Evolutionary conservation across 1,140 invertebrate species (phyloP).

Genomic region (Catajapyx aquilonaris): DNA sequence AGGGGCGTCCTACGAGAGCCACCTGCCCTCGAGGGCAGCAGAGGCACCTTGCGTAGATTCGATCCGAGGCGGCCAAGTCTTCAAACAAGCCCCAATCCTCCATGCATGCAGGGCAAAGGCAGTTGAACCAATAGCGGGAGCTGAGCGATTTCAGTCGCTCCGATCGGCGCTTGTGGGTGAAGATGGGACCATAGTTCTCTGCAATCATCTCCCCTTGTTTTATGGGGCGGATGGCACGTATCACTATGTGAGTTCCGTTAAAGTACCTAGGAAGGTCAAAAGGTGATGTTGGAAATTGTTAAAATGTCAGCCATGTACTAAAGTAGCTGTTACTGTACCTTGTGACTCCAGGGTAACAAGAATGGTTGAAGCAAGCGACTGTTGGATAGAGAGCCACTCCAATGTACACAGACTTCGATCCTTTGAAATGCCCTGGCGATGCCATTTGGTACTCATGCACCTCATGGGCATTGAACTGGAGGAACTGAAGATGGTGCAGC

Average conservation of each 20-base stretch:
- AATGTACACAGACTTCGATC: conserved; percentile 34
- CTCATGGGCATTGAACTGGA: conserved; percentile 80
- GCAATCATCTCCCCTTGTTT: conserved; percentile 38
- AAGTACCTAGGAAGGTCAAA: conserved; percentile 36
- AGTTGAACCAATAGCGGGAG: conserved; percentile 60
- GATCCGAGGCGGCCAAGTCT: conserved; percentile 27
- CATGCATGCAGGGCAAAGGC: conserved; percentile 45
- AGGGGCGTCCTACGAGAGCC: neutral
- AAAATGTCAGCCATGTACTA: neutral
- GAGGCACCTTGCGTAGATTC: neutral
- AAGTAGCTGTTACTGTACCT: conserved; percentile 23
- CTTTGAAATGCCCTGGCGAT: conserved; percentile 23
- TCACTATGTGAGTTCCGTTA: conserved; percentile 43
- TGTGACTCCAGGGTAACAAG: conserved; percentile 59
- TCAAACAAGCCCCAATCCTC: conserved; percentile 53
- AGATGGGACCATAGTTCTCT: conserved; percentile 73
- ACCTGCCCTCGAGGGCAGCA: neutral
- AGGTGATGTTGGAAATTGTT: neutral
- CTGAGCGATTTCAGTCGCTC: conserved; percentile 39
- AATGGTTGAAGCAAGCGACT: conserved; percentile 68
- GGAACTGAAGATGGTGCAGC: conserved; percentile 47
- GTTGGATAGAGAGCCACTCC: conserved; percentile 61
- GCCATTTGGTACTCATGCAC: conserved; percentile 46
- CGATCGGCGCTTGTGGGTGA: conserved; percentile 35
- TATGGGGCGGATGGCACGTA: conserved; percentile 40